Evolutionary conservation across 1,140 invertebrate species (phyloP), one percentile per base, ranked within the genome.

Genomic region (Drosophila virilis): DNA sequence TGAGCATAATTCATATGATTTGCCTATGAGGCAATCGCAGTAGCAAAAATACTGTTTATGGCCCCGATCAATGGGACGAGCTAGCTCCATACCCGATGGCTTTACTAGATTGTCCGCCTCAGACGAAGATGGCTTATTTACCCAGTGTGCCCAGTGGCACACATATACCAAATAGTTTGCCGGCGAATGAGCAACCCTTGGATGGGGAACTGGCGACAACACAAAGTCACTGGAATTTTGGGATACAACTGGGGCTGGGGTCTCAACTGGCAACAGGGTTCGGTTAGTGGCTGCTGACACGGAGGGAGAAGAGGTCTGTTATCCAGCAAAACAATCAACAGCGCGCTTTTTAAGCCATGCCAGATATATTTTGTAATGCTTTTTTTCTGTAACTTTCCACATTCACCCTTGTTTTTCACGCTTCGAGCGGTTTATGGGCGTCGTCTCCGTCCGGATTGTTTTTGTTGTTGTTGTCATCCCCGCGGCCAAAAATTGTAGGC

Each of bases 1-100:
- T 83, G 74, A 89, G 84, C 83, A 88, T 88, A 88, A 88, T 88
- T 88, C 89, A 88, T 88, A 88, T 88, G 83, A 88, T 88, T 88
- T 88, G 83, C 83, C 83, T 88, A 88, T 89, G 83, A 68, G 77
- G 76, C 84, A 86, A 86, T 86, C 80, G 80, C 82, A 73, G 65
- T 60, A 73, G 50, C 4, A 69, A 88, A 89, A 88, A 88, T 86
- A 67, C 84, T 88, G 83, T 89, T 89, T 89, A 88, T 88, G 74
- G 68, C 76, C 22, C 45, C 82, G 82, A 86, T 86, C 83, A 88
- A 86, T 88, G 82, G 78, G 75, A 85, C 37, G 59, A 73, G 22
- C 22, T 22, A 22, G 22, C 22, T 22, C 59, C 33, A 65, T 54
- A 1, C 17, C 17, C 17, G 68, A 80, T 81, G 79, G 71, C 78